Conservation (phyloP, 92 coral and sea anemone genomes). For the Zoanthus gigantus region DNA sequence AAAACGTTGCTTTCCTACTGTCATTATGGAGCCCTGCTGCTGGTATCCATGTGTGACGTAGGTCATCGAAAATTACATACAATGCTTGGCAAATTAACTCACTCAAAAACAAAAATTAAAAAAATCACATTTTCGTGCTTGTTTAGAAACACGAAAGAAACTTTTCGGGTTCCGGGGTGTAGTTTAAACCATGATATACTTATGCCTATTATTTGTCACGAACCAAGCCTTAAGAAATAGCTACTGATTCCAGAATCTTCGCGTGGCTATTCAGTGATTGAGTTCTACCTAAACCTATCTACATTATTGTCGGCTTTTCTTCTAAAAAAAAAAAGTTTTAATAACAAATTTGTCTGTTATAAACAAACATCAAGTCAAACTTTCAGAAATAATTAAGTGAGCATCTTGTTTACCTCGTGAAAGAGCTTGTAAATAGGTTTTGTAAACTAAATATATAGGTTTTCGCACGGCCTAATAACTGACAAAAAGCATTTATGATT, state of each 20-base stretch:
- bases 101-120: too few relatives aligned
- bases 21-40: neutral
- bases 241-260: too few relatives aligned
- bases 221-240: too few relatives aligned
- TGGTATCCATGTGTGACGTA: neutral
- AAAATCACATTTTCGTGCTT: too few relatives aligned
- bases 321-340: neutral
- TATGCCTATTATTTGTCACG: too few relatives aligned
- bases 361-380: neutral
- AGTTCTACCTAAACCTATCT: neutral
- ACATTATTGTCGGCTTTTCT: neutral
- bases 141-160: too few relatives aligned
- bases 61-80: neutral
- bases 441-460: neutral
- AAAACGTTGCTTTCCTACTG: neutral
- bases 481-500: neutral
- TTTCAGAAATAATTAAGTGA: neutral
- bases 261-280: too few relatives aligned
- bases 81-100: neutral
- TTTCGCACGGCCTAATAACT: neutral
- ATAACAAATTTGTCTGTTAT: too few relatives aligned
- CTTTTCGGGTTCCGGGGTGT: too few relatives aligned
- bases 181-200: too few relatives aligned
- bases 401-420: neutral
- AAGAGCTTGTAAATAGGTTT: neutral